These are phyloP conservation scores for Sebastes melanostomus DNA, from an alignment of 2,797 vertebrate species.

Conservation along the genomic window DNA sequence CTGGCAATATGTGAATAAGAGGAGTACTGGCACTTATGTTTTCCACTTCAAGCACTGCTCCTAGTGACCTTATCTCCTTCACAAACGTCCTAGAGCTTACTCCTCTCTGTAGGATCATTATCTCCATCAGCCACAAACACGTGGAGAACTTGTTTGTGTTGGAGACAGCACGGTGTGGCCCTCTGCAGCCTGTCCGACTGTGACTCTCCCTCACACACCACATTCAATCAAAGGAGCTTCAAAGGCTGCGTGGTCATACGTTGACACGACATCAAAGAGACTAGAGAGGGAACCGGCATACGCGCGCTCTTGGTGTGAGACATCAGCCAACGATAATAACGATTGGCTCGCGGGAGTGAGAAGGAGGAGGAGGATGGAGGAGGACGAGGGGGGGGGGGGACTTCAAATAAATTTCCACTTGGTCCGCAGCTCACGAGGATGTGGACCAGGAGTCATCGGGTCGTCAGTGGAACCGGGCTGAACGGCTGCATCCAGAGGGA, in stretches of 20 bases:
- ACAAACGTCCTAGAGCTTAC: neutral
- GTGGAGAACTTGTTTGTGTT: neutral
- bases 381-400: neutral
- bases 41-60: too few relatives aligned
- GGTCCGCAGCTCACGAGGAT: constrained; percentile 30
- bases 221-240: constrained; percentile 49
- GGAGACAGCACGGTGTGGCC: neutral
- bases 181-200: constrained; percentile 15
- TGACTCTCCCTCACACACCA: constrained; percentile 10
- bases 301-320: constrained; percentile 54
- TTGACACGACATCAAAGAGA: constrained; percentile 64
- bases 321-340: constrained; percentile 70
- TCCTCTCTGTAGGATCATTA: neutral
- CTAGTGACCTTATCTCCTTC: too few relatives aligned
- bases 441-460: constrained; percentile 29
- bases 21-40: too few relatives aligned
- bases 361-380: neutral
- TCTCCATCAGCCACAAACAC: neutral
- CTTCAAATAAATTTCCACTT: constrained; percentile 67
- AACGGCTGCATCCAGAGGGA: neutral
- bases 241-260: constrained; percentile 52
- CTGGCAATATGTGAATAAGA: too few relatives aligned
- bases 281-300: constrained; percentile 11
- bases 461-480: neutral
- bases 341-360: constrained; percentile 77